phyloP scores from a whole-genome alignment of 2,888 invertebrate species.

The Malacosoma neustria region DNA sequence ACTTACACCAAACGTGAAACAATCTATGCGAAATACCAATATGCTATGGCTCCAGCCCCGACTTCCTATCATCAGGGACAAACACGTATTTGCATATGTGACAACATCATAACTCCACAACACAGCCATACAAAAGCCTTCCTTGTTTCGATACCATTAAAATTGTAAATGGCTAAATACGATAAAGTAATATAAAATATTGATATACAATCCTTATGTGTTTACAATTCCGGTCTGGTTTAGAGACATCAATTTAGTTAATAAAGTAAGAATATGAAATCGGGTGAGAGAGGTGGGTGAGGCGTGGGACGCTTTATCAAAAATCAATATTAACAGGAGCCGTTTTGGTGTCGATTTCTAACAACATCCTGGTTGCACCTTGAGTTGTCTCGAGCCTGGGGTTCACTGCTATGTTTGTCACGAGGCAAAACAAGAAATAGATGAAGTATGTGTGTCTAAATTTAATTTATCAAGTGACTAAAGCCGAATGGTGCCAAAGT shows the following conservation, averaged over 20 bases:
- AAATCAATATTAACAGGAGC: background rate
- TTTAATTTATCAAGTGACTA: no score
- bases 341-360: no score
- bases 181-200: background rate
- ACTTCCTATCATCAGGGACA: constrained; percentile 31
- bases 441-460: no score
- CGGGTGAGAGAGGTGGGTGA: background rate
- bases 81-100: constrained; percentile 3
- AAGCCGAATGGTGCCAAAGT: no score
- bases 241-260: constrained; percentile 17
- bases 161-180: background rate
- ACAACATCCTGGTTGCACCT: no score
- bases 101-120: constrained; percentile 6
- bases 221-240: constrained; percentile 8
- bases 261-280: constrained; percentile 20
- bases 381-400: no score
- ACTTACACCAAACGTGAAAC: constrained; percentile 20
- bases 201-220: background rate
- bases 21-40: constrained; percentile 47
- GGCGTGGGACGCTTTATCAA: background rate
- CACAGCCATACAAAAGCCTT: background rate
- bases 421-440: no score
- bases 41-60: constrained; percentile 40
- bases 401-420: no score
- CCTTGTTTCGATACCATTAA: background rate